Percentiles rank a stretch among this genome's conserved stretches.
Evolutionary conservation across 2,113 vertebrate genomes (phyloP).

Genomic region (Pionites leucogaster): DNA sequence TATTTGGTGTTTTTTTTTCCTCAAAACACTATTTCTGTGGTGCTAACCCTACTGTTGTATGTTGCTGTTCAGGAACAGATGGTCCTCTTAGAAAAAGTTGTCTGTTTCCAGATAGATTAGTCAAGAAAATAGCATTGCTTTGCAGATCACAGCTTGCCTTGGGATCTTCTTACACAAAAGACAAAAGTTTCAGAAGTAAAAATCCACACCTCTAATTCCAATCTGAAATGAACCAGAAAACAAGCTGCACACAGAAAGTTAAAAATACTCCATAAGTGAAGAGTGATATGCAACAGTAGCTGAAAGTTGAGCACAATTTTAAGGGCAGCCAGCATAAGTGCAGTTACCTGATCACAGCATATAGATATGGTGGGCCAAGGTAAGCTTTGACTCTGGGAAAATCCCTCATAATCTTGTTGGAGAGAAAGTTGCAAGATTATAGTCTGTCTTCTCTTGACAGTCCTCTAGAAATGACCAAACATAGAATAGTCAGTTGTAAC

Average conservation of each 20-base stretch:
- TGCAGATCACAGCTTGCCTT: neutral
- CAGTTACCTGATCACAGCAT: neutral
- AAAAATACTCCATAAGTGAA: neutral
- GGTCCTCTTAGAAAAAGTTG: neutral
- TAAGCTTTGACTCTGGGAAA: neutral
- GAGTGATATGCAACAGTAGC: neutral
- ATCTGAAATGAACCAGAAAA: neutral
- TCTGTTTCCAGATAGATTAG: neutral
- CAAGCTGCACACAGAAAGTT: neutral
- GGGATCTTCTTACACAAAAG: neutral
- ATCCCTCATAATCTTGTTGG: neutral
- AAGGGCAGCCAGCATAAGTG: neutral
- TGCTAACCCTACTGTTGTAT: neutral
- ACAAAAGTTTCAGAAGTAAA: neutral
- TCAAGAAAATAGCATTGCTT: neutral
- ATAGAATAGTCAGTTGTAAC: neutral
- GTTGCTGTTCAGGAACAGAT: neutral
- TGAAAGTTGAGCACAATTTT: neutral
- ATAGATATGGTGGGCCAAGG: neutral
- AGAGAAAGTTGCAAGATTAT: neutral
- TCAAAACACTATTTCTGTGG: neutral
- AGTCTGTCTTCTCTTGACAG: neutral
- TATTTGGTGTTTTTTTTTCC: neutral
- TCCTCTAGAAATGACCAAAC: neutral
- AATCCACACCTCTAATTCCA: neutral